Conservation (phyloP, 2,113 vertebrate genomes). For the Psilopsiagon aymara region DNA sequence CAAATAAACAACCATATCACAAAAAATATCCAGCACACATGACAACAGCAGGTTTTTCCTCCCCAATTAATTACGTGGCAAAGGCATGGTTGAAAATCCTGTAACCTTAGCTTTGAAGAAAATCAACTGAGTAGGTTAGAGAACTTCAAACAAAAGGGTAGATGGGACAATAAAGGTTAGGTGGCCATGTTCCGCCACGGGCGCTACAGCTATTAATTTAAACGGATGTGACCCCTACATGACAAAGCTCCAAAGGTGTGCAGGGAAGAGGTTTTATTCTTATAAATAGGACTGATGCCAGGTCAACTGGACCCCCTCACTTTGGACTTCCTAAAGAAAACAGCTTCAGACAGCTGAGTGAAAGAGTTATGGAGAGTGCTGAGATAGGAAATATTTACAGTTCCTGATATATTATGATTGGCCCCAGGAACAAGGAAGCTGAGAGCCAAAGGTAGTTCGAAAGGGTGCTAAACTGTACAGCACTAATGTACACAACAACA, state of each 20-base stretch:
- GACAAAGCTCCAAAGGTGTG: constrained; percentile 84
- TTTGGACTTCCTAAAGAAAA: constrained; percentile 95
- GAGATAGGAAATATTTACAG: constrained; percentile 82
- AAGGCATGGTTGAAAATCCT: background rate
- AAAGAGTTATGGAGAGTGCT: constrained; percentile 76
- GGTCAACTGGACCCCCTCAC: constrained; percentile 83
- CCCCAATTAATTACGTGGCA: constrained; percentile 17
- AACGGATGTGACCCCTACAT: constrained; percentile 85
- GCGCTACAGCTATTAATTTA: constrained; percentile 24
- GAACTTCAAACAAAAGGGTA: constrained; percentile 73
- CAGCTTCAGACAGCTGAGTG: constrained; percentile 77
- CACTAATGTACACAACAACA: constrained; percentile 83
- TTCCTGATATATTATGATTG: constrained; percentile 89
- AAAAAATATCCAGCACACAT: background rate
- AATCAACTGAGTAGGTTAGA: constrained; percentile 59
- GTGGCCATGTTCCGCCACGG: constrained; percentile 51
- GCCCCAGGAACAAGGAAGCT: constrained; percentile 72
- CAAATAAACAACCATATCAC: background rate
- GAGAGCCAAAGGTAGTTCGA: constrained; percentile 72
- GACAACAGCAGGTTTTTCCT: background rate
- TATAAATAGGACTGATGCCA: constrained; percentile 88
- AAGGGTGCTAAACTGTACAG: constrained; percentile 76
- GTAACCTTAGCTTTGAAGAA: constrained; percentile 61
- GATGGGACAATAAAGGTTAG: constrained; percentile 69
- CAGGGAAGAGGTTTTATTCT: constrained; percentile 81